phyloP scores from a whole-genome alignment of 2,888 invertebrate genomes.

The Notocelia uddmanniana region DNA sequence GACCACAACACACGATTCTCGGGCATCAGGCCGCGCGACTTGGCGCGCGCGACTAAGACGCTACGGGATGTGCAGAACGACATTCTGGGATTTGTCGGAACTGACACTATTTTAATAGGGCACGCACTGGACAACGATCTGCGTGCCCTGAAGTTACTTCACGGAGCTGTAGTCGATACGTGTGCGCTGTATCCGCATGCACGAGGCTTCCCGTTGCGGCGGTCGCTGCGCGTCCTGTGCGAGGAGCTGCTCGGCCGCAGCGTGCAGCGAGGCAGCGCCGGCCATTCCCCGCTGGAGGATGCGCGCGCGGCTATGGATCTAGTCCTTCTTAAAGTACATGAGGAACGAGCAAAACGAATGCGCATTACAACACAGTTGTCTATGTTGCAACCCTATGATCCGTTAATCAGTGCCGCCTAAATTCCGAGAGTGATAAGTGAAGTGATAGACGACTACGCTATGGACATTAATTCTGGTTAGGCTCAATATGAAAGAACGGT shows the following conservation, averaged over 20 bases:
- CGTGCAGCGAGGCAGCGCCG: slow-evolving; percentile 90
- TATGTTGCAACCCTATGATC: slow-evolving; percentile 78
- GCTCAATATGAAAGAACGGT: slow-evolving; percentile 51
- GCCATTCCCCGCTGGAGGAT: slow-evolving; percentile 98
- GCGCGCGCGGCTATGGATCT: slow-evolving; percentile 96
- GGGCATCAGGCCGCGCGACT: slow-evolving; percentile 90
- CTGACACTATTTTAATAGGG: slow-evolving; percentile 96
- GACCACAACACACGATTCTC: slow-evolving; percentile 98
- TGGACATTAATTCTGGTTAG: slow-evolving; percentile 67
- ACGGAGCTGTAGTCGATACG: slow-evolving; percentile 95
- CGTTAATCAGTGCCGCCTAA: slow-evolving; percentile 79
- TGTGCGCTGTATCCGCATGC: slow-evolving; percentile 95
- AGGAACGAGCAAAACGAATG: slow-evolving; percentile 65
- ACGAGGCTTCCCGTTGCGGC: slow-evolving; percentile 92
- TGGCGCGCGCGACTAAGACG: slow-evolving; percentile 88
- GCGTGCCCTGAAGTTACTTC: slow-evolving; percentile 93
- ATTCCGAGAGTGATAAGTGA: slow-evolving; percentile 62
- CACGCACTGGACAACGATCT: slow-evolving; percentile 98
- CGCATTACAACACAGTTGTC: slow-evolving; percentile 64
- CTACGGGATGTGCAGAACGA: slow-evolving; percentile 94
- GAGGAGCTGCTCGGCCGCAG: slow-evolving; percentile 90
- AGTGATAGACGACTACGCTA: slow-evolving; percentile 65
- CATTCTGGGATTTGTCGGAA: slow-evolving; percentile 91
- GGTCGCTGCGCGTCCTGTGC: slow-evolving; percentile 92
- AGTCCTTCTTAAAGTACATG: slow-evolving; percentile 90